Conservation (phyloP, 2,113 vertebrate genomes). For the Sorex fumeus region DNA sequence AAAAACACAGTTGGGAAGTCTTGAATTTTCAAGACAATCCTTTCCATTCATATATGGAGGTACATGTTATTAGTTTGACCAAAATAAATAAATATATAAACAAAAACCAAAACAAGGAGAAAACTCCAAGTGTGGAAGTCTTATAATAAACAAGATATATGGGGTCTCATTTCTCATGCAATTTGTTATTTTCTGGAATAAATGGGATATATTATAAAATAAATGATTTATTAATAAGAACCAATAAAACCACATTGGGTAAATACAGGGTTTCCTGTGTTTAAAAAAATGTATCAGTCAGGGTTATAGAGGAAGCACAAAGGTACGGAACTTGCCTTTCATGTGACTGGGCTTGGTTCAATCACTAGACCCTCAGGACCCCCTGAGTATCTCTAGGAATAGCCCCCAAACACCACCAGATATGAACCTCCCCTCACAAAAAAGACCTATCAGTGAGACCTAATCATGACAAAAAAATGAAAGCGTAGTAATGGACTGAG, state of each 20-base stretch:
- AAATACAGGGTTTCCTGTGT: background rate
- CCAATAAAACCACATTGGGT: background rate
- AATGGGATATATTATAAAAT: slow-evolving; percentile 1
- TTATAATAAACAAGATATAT: background rate
- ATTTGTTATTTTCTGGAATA: background rate
- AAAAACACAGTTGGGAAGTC: background rate
- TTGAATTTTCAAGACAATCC: background rate
- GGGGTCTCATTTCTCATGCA: background rate
- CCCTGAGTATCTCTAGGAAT: too few relatives aligned
- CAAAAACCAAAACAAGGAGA: too few relatives aligned
- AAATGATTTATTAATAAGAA: slow-evolving; percentile 3
- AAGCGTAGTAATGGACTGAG: too few relatives aligned
- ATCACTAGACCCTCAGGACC: too few relatives aligned
- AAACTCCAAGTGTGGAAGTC: background rate
- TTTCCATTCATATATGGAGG: background rate
- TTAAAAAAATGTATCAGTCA: background rate
- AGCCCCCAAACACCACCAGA: too few relatives aligned
- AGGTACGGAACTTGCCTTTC: too few relatives aligned
- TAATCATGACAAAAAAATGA: too few relatives aligned
- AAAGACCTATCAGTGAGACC: too few relatives aligned
- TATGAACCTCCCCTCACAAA: too few relatives aligned
- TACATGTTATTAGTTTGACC: background rate
- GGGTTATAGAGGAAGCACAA: too few relatives aligned
- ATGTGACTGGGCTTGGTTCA: too few relatives aligned
- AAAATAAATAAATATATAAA: background rate